A percentile compares a stretch with the other conserved stretches of the same genome.
phyloP scores from a whole-genome alignment of 2,888 invertebrate genomes.

The Acrocyrtus sp. region DNA sequence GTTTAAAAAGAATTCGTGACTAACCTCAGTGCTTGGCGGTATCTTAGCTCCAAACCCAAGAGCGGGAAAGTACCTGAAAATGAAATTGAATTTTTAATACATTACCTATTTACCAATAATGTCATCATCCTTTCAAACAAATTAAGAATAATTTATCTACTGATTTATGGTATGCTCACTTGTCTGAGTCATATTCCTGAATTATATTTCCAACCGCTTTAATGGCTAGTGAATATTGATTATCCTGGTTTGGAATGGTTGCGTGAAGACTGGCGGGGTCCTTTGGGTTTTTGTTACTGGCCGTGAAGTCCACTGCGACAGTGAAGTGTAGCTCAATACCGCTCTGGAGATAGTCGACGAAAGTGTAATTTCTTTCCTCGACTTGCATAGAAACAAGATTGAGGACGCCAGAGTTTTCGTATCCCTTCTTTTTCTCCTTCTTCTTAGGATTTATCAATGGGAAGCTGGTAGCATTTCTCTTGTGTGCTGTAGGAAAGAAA shows the following conservation, averaged over 20 bases:
- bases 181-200: slow-evolving; percentile 65
- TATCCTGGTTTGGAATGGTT: slow-evolving; percentile 66
- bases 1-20: slow-evolving; percentile 68
- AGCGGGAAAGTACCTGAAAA: slow-evolving; percentile 63
- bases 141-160: neutral
- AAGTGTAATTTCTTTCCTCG: slow-evolving; percentile 64
- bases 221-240: slow-evolving; percentile 69
- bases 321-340: slow-evolving; percentile 66
- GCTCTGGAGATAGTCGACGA: slow-evolving; percentile 70
- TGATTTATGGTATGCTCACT: slow-evolving; percentile 17
- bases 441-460: slow-evolving; percentile 65
- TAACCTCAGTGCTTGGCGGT: slow-evolving; percentile 51
- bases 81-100: slow-evolving; percentile 69
- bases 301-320: slow-evolving; percentile 64
- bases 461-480: slow-evolving; percentile 32
- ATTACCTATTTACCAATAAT: slow-evolving; percentile 63
- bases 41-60: slow-evolving; percentile 53
- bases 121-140: slow-evolving; percentile 47
- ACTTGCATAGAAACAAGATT: slow-evolving; percentile 64
- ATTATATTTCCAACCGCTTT: slow-evolving; percentile 68
- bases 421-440: slow-evolving; percentile 68
- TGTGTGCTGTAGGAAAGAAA: slow-evolving; percentile 6
- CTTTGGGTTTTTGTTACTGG: slow-evolving; percentile 63
- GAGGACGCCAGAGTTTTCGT: slow-evolving; percentile 69
- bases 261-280: slow-evolving; percentile 66